These are phyloP conservation scores for Potamilus streckersoni DNA, from an alignment of 1,140 invertebrate species.

Conservation along the genomic window DNA sequence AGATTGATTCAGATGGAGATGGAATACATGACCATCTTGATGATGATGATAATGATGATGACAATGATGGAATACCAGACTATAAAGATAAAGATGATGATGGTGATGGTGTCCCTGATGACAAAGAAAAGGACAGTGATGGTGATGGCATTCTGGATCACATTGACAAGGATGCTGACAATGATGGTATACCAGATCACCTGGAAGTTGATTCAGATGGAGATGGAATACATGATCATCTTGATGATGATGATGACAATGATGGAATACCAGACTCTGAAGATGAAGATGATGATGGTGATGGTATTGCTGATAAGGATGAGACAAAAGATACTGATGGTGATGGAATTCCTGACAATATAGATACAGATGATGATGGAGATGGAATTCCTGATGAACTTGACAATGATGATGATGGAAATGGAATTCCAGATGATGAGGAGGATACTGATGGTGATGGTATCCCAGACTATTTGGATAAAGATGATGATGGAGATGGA, in stretches of 20 bases:
- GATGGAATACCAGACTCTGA: conserved; percentile 52
- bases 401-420: conserved; percentile 32
- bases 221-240: conserved; percentile 56
- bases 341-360: conserved; percentile 55
- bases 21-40: conserved; percentile 52
- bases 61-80: conserved; percentile 52
- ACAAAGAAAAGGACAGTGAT: conserved; percentile 43
- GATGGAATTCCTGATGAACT: conserved; percentile 56
- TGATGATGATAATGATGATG: conserved; percentile 49
- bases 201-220: conserved; percentile 51
- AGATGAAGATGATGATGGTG: conserved; percentile 47
- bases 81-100: conserved; percentile 35
- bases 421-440: conserved; percentile 56
- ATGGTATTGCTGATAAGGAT: conserved; percentile 52
- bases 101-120: conserved; percentile 55
- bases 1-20: conserved; percentile 52
- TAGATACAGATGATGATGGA: conserved; percentile 50
- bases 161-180: conserved; percentile 48
- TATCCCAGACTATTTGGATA: conserved; percentile 46
- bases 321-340: conserved; percentile 54
- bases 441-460: conserved; percentile 58
- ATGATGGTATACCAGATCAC: conserved; percentile 56
- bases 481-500: conserved; percentile 35
- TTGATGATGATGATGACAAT: conserved; percentile 53
- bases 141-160: conserved; percentile 55